These are phyloP conservation scores for Atta colombica DNA, from an alignment of 1,140 invertebrate species.

Conservation along the genomic window DNA sequence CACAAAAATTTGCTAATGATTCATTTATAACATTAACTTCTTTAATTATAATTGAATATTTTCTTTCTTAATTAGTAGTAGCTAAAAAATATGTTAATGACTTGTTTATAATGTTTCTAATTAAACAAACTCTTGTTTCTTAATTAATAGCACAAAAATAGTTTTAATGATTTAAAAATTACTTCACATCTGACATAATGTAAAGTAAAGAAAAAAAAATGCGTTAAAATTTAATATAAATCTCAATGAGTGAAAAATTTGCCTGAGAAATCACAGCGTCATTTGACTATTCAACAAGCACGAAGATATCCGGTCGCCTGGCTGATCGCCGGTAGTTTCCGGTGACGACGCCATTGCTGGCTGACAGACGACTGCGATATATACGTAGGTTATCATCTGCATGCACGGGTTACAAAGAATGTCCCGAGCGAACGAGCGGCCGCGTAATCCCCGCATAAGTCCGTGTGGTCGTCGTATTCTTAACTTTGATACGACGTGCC, in stretches of 20 bases:
- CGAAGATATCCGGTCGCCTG: constrained; percentile 29
- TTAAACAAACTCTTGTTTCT: not conserved
- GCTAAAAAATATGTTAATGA: not conserved
- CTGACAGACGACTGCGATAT: constrained; percentile 50
- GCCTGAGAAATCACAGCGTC: not conserved
- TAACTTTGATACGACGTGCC: constrained; percentile 43
- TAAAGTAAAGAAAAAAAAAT: not conserved
- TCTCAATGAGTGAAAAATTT: not conserved
- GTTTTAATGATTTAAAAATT: not conserved
- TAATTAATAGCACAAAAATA: not conserved
- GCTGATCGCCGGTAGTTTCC: constrained; percentile 29
- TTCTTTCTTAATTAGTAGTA: too few relatives aligned
- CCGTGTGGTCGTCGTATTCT: constrained; percentile 39
- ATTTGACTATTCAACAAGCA: constrained; percentile 28
- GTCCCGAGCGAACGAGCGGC: constrained; percentile 34
- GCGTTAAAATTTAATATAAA: not conserved
- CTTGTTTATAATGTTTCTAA: too few relatives aligned
- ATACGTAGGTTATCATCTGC: constrained; percentile 66
- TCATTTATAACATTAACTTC: too few relatives aligned
- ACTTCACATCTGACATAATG: not conserved
- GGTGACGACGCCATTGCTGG: constrained; percentile 41
- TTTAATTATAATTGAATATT: too few relatives aligned
- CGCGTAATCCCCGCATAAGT: constrained; percentile 49
- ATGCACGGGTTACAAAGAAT: constrained; percentile 71
- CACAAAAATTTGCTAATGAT: too few relatives aligned